Evolutionary conservation across 2,113 vertebrate genomes (phyloP).

Genomic region (Cyanocitta stelleri): DNA sequence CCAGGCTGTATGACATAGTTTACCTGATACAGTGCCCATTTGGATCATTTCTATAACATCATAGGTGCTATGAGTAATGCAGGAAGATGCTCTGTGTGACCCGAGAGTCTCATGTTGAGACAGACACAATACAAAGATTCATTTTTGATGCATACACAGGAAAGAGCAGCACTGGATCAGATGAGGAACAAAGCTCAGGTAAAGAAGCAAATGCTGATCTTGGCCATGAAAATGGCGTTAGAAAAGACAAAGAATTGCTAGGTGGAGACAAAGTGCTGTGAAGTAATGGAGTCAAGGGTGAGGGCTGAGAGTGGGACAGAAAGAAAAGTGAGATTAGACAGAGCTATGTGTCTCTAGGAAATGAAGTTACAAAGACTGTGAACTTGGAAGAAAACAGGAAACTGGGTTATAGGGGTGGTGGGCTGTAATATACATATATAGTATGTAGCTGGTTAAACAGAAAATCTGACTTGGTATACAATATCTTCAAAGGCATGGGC

Average conservation of each 20-base stretch:
- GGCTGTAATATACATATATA: background rate
- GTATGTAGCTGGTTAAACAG: background rate
- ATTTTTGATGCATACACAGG: background rate
- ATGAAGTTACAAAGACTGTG: background rate
- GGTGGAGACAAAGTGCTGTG: constrained; percentile 19
- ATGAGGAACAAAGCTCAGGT: background rate
- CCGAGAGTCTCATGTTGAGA: background rate
- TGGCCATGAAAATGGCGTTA: background rate
- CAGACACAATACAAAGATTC: background rate
- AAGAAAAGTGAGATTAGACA: background rate
- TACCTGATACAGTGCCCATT: background rate
- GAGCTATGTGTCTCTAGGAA: background rate
- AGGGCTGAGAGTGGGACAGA: background rate
- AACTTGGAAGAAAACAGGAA: constrained; percentile 1
- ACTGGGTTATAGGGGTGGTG: background rate
- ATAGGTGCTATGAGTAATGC: background rate
- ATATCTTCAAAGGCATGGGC: background rate
- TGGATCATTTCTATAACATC: background rate
- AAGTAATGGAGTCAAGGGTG: background rate
- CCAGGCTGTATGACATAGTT: background rate
- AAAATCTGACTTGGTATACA: background rate
- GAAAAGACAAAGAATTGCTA: background rate
- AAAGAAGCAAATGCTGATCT: background rate
- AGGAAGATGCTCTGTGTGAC: background rate
- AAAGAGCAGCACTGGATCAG: background rate